Evolutionary conservation across 2,888 invertebrate genomes (phyloP).

Genomic region (Tillus elongatus): DNA sequence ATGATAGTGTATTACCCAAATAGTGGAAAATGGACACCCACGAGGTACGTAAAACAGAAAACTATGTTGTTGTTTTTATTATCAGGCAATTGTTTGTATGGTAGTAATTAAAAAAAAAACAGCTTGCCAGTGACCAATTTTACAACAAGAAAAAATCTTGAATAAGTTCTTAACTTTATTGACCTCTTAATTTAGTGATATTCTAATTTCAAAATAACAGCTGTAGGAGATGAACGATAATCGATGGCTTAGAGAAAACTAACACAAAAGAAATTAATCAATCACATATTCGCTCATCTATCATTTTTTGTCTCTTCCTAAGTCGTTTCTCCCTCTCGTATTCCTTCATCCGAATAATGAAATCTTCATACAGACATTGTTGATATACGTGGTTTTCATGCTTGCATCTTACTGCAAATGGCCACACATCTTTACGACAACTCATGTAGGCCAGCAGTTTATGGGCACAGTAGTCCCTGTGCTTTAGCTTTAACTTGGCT

Average conservation of each 20-base stretch:
- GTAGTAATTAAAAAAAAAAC: too few species aligned
- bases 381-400: conserved; percentile 69
- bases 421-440: conserved; percentile 66
- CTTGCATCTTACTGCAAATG: conserved; percentile 61
- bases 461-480: conserved; percentile 82
- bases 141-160: too few species aligned
- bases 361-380: conserved; percentile 74
- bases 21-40: conserved; percentile 82
- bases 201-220: too few species aligned
- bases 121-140: too few species aligned
- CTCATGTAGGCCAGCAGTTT: conserved; percentile 55
- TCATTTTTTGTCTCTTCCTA: conserved; percentile 38
- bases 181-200: too few species aligned
- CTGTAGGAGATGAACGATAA: too few species aligned
- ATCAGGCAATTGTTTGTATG: too few species aligned
- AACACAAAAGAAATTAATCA: too few species aligned
- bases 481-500: conserved; percentile 56
- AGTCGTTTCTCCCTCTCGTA: conserved; percentile 82
- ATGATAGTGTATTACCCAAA: conserved; percentile 72
- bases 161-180: too few species aligned
- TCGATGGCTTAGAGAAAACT: too few species aligned
- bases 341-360: conserved; percentile 79
- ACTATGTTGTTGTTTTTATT: too few species aligned
- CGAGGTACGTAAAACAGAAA: conserved; percentile 55
- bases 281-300: too few species aligned